Evolutionary conservation across 2,888 invertebrate species (phyloP).

Genomic region (Tetropium fuscum): DNA sequence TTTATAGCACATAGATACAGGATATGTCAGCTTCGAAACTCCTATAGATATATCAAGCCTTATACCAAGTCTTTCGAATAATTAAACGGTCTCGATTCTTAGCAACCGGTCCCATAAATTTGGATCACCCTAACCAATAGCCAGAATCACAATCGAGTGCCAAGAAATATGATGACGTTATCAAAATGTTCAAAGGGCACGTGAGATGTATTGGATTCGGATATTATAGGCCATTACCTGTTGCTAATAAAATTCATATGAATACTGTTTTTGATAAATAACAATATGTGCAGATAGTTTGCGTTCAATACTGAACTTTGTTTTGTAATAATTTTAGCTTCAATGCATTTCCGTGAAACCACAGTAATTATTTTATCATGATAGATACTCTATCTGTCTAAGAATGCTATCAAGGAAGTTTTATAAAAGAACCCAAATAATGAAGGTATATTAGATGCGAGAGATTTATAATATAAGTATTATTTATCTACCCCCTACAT

Average conservation of each 20-base stretch:
- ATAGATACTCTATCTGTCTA: too few relatives aligned
- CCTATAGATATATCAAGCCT: slow-evolving; percentile 43
- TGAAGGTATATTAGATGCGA: too few relatives aligned
- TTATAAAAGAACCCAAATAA: too few relatives aligned
- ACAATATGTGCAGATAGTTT: too few relatives aligned
- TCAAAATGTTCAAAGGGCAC: slow-evolving; percentile 18
- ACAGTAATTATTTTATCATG: too few relatives aligned
- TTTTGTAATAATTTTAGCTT: too few relatives aligned
- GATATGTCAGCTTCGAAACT: slow-evolving; percentile 41
- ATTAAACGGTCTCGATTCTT: slow-evolving; percentile 42
- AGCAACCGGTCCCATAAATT: slow-evolving; percentile 48
- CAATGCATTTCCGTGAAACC: too few relatives aligned
- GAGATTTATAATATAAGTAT: too few relatives aligned
- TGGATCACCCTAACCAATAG: slow-evolving; percentile 24
- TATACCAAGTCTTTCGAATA: slow-evolving; percentile 41
- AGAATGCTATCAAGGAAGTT: too few relatives aligned
- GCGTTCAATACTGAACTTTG: too few relatives aligned
- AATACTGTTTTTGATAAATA: not conserved
- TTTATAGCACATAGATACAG: slow-evolving; percentile 35
- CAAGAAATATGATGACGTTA: slow-evolving; percentile 24
- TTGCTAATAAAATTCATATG: not conserved
- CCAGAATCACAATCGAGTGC: slow-evolving; percentile 19
- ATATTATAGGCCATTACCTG: not conserved
- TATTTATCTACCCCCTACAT: too few relatives aligned
- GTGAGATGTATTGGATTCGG: slow-evolving; percentile 13